Base-by-base conservation (phyloP, 2,888 invertebrate genomes). In the Papilio demoleus region DNA sequence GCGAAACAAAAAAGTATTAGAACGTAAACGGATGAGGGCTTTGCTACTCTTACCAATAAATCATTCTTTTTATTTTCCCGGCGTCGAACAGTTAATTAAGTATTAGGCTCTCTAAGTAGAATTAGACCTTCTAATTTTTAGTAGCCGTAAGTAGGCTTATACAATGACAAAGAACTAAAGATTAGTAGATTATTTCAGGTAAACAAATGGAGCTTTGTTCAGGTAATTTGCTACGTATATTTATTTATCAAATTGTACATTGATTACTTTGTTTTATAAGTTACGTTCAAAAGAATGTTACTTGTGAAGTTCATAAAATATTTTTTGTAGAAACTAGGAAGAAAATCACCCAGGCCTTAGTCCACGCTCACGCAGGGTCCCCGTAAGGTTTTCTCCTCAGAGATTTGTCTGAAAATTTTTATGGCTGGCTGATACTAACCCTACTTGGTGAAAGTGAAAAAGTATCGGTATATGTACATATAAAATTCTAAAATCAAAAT, bases 1-100 rank as follows among this genome's bases (percentile, higher is more conserved):
- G 58, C 36, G 34, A 58, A 68, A 62, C 68, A 68, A 68, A 68
- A 65, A 63, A 63, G 42, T 63, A 58, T 58, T 36, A 47, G 68
- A 68, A 63, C 50, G 62, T 67, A 31, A 67, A 67, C 68, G 63
- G 58, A 68, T 63, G 68, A 63, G 68, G 58, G 67, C 50, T 67
- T 24, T 31, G 50, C 45, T 38, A 31, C 56, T 56, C 62, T 42
- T 14, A 14, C 42, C 38, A 62, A 67, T 67, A 62, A 67, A 67
- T 67, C 67, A 67, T 42, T 67, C 56, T 67, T 67, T 67, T 67
- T 67, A 42, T 56, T 56, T 31, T 31, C 62, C 53, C 62, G 34
- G 12, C 42, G 22, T 9, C 40, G 53, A 56, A 31, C 38, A 62
- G 62, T 62, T 67, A 53, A 67, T 62, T 58, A 67, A 24, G 56